Evolutionary conservation across 1,140 invertebrate genomes (phyloP).

Genomic region (Cherax destructor): DNA sequence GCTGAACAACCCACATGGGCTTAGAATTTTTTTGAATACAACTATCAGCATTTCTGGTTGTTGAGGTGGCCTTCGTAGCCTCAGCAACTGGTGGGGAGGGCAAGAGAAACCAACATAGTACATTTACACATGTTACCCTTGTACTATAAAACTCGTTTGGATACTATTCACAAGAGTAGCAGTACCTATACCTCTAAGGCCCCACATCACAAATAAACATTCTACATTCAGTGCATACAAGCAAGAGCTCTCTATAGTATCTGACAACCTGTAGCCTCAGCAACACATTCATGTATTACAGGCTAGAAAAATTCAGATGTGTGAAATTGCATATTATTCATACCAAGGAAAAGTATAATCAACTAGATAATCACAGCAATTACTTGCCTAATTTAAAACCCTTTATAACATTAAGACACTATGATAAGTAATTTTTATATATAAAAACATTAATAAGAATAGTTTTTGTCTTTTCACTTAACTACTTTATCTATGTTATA

Average conservation of each 20-base stretch:
- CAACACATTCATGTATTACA: neutral
- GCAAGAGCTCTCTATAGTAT: neutral
- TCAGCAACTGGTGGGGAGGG: neutral
- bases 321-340: neutral
- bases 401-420: neutral
- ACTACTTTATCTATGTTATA: slow-evolving; percentile 61
- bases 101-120: neutral
- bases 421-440: neutral
- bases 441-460: neutral
- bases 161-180: neutral
- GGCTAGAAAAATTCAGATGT: neutral
- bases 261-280: neutral
- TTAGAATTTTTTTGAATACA: too few species aligned
- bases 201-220: neutral
- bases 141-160: neutral
- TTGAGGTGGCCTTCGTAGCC: neutral
- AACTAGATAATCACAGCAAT: neutral
- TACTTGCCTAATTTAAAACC: neutral
- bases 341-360: neutral
- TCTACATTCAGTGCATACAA: neutral
- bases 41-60: neutral
- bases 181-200: slow-evolving; percentile 2
- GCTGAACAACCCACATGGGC: too few species aligned
- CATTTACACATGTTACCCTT: neutral
- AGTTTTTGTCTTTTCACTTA: slow-evolving; percentile 9